Conservation (phyloP, 2,113 vertebrate genomes). For the Leuciscus idus region DNA sequence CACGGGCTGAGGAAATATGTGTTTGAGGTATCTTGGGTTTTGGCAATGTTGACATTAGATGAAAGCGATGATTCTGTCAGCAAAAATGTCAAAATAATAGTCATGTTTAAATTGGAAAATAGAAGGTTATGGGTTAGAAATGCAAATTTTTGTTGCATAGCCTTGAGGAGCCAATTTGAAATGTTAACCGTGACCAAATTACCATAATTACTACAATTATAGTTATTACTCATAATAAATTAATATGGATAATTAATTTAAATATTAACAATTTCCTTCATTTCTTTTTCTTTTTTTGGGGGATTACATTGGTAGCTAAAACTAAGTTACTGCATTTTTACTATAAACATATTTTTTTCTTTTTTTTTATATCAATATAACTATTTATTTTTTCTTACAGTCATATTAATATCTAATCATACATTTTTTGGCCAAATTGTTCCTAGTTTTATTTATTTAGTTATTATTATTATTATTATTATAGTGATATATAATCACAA, state of each 20-base stretch:
- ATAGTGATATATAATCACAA: too few species aligned
- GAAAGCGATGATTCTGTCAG: background rate
- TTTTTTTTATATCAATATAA: too few species aligned
- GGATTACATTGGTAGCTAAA: background rate
- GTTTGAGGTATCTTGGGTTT: constrained; percentile 1
- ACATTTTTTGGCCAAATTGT: background rate
- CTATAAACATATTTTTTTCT: background rate
- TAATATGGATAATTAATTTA: background rate
- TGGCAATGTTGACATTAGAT: background rate
- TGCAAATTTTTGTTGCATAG: background rate
- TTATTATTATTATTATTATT: background rate
- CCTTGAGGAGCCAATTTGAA: background rate
- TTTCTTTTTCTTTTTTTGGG: background rate
- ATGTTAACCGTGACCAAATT: background rate
- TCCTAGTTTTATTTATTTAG: background rate
- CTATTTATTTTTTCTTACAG: too few species aligned
- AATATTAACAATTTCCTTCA: too few species aligned
- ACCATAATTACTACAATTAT: background rate
- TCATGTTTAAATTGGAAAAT: background rate
- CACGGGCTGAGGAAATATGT: background rate
- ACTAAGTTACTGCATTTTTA: background rate
- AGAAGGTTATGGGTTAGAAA: background rate
- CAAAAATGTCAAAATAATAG: background rate
- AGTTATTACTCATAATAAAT: background rate
- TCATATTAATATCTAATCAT: background rate